Evolutionary conservation across 2,797 vertebrate species (phyloP).

Genomic region (Meda fulgida): DNA sequence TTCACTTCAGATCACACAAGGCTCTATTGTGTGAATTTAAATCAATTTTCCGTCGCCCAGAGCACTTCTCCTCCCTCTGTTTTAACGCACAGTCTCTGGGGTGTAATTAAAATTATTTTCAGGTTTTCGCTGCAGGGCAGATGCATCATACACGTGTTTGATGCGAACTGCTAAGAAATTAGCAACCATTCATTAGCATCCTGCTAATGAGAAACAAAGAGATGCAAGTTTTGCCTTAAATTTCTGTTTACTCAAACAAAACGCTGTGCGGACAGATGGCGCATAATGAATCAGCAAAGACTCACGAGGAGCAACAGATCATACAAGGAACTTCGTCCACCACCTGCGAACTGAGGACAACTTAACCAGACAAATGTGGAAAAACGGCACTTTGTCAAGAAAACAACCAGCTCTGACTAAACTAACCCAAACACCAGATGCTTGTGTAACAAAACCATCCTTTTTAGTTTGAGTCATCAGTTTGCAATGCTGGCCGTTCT

Average conservation of each 20-base stretch:
- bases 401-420: neutral
- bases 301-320: constrained; percentile 16
- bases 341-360: constrained; percentile 11
- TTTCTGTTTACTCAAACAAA: constrained; percentile 25
- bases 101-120: constrained; percentile 36
- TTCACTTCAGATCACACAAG: neutral
- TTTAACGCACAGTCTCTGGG: neutral
- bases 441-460: neutral
- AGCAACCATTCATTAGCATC: constrained; percentile 31
- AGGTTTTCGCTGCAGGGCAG: constrained; percentile 8
- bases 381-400: neutral
- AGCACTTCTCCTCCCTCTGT: neutral
- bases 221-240: constrained; percentile 8
- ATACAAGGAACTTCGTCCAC: neutral
- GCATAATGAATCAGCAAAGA: constrained; percentile 15
- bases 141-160: constrained; percentile 6
- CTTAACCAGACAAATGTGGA: neutral
- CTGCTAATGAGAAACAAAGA: constrained; percentile 33
- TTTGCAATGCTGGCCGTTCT: neutral
- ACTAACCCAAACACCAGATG: constrained; percentile 11
- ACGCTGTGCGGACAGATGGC: constrained; percentile 8
- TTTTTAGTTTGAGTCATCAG: constrained; percentile 26
- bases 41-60: neutral
- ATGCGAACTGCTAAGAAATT: constrained; percentile 20
- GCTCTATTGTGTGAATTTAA: constrained; percentile 4